phyloP scores from a whole-genome alignment of 2,888 invertebrate species.

The Tuta absoluta region DNA sequence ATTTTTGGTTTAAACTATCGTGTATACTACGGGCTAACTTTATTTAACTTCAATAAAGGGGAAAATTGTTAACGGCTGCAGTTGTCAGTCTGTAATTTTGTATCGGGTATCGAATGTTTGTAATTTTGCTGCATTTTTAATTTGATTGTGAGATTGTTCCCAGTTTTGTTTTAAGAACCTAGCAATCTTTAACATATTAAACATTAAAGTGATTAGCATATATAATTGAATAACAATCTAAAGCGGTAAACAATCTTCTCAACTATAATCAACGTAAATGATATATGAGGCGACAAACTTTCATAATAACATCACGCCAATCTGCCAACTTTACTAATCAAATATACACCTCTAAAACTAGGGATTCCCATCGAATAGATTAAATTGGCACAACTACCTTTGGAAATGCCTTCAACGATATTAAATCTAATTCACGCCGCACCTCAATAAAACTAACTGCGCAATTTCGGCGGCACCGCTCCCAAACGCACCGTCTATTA shows the following conservation, averaged over 20 bases:
- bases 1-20: too few species aligned
- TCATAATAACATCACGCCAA: conserved; percentile 6
- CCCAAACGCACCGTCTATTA: conserved; percentile 64
- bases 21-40: too few species aligned
- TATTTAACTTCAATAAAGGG: too few species aligned
- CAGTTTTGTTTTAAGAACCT: too few species aligned
- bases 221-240: not conserved
- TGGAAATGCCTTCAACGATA: not conserved
- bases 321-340: conserved; percentile 17
- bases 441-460: not conserved
- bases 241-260: not conserved
- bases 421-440: conserved; percentile 8
- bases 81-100: too few species aligned
- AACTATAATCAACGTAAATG: conserved; percentile 1
- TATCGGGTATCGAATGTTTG: too few species aligned
- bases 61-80: too few species aligned
- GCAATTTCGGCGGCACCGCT: conserved; percentile 25
- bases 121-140: too few species aligned
- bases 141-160: too few species aligned
- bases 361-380: not conserved
- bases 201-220: not conserved
- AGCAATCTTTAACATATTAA: too few species aligned
- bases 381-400: conserved; percentile 3
- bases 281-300: conserved; percentile 8
- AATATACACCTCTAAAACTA: conserved; percentile 21